phyloP scores from a whole-genome alignment of 2,113 vertebrate species.

The Tretioscincus oriximinensis region DNA sequence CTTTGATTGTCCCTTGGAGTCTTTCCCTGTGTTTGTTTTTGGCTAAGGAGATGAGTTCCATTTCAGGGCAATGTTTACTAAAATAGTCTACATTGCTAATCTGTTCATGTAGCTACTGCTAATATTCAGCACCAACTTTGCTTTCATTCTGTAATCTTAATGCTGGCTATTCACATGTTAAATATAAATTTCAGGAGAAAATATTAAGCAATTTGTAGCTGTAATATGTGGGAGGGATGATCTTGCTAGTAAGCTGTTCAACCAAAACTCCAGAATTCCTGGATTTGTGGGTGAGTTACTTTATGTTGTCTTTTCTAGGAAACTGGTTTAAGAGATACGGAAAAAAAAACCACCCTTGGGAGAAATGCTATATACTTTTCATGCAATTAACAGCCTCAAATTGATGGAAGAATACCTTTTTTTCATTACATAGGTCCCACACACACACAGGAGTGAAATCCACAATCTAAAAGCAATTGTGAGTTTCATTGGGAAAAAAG shows the following conservation, averaged over 20 bases:
- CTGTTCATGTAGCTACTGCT: background rate
- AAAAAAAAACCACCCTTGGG: background rate
- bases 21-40: too few relatives aligned
- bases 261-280: conserved; percentile 2
- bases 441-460: too few relatives aligned
- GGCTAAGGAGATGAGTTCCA: too few relatives aligned
- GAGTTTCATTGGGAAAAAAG: too few relatives aligned
- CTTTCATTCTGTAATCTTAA: background rate
- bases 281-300: background rate
- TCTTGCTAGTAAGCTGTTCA: conserved; percentile 11
- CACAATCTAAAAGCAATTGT: too few relatives aligned
- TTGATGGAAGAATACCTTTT: background rate
- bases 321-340: background rate
- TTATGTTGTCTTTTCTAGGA: background rate
- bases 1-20: too few relatives aligned
- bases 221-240: conserved; percentile 21
- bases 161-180: background rate
- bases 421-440: background rate
- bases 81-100: background rate
- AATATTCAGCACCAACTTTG: background rate
- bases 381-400: background rate
- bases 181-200: background rate
- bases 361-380: too few relatives aligned
- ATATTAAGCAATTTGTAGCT: conserved; percentile 2
- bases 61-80: too few relatives aligned